Percentiles rank a stretch among this genome's conserved stretches.
Conservation (phyloP, 2,888 invertebrate genomes). For the Heliconius ethilla region DNA sequence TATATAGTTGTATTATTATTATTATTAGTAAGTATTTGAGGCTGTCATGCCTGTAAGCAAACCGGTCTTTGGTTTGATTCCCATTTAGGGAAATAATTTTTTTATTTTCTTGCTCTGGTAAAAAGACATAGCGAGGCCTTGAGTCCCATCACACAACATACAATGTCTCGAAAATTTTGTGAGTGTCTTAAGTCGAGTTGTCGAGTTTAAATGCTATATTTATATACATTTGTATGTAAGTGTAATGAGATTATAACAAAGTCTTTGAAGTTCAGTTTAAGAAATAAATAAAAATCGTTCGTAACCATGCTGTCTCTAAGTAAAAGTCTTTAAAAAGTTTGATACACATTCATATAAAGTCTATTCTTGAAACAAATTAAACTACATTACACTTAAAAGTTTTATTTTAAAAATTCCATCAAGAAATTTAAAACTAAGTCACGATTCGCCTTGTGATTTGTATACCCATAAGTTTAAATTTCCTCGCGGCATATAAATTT, state of each 20-base stretch:
- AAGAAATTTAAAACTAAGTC: neutral
- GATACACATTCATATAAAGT: neutral
- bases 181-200: neutral
- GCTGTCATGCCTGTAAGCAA: neutral
- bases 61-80: neutral
- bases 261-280: too few species aligned
- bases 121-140: neutral
- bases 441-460: neutral
- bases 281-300: too few species aligned
- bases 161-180: neutral
- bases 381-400: neutral
- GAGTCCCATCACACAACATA: neutral
- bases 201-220: too few species aligned
- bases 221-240: too few species aligned
- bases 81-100: neutral
- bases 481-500: constrained; percentile 5
- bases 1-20: too few species aligned
- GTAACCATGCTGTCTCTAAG: too few species aligned
- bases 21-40: neutral
- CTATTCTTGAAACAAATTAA: neutral
- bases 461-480: constrained; percentile 15
- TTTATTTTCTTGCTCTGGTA: neutral
- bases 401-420: neutral
- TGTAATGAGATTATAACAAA: too few species aligned
- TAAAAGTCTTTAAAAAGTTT: neutral